Conservation (phyloP, 2,888 invertebrate genomes). For the Aproaerema taeniolella region DNA sequence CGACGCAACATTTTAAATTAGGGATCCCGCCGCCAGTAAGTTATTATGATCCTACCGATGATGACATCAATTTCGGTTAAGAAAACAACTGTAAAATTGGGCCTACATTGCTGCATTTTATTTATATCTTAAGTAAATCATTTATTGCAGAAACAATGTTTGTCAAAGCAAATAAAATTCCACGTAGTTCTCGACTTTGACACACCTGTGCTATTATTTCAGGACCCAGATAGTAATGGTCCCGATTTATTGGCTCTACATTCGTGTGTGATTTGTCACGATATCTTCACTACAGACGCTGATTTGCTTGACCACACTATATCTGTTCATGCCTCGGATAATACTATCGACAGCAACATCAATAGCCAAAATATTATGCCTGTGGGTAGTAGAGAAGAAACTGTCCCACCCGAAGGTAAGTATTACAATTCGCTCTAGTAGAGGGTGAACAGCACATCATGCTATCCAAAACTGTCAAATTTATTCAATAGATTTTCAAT, state of each 20-base stretch:
- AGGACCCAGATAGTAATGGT: constrained; percentile 39
- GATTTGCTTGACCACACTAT: constrained; percentile 66
- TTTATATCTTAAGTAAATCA: background rate
- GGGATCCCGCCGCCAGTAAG: too few relatives aligned
- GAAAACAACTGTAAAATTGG: too few relatives aligned
- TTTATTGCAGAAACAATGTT: background rate
- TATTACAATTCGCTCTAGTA: too few relatives aligned
- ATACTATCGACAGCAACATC: constrained; percentile 24
- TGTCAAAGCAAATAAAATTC: background rate
- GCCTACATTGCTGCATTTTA: constrained; percentile 11
- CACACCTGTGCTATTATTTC: too few relatives aligned
- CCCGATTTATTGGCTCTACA: constrained; percentile 58
- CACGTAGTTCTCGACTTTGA: too few relatives aligned
- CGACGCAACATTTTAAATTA: too few relatives aligned
- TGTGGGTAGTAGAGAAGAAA: constrained; percentile 19
- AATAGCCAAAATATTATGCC: constrained; percentile 19
- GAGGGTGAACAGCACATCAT: too few relatives aligned
- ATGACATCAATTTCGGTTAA: too few relatives aligned
- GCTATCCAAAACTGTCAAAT: too few relatives aligned
- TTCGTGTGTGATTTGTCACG: constrained; percentile 64
- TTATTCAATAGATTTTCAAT: too few relatives aligned
- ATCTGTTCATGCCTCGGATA: constrained; percentile 50
- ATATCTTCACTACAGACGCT: constrained; percentile 62
- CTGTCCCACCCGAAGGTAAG: constrained; percentile 19
- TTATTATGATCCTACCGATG: too few relatives aligned